Percentiles rank a stretch among this genome's conserved stretches.
phyloP scores from a whole-genome alignment of 1,140 invertebrate species.

The Polypedilum vanderplanki region DNA sequence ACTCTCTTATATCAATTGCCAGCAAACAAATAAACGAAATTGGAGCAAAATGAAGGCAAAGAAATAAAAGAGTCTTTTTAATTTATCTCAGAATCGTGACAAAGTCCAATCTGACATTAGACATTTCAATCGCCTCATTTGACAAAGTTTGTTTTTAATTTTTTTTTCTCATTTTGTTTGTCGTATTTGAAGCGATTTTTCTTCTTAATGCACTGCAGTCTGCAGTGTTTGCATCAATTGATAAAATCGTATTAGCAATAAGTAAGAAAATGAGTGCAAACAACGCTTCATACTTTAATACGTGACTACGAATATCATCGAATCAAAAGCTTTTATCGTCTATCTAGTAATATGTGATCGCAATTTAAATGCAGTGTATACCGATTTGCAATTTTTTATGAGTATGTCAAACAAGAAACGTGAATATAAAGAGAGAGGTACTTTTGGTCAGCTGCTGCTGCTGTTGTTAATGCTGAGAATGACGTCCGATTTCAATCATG shows the following conservation, averaged over 20 bases:
- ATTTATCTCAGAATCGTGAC: conserved; percentile 17
- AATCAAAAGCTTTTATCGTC: not conserved
- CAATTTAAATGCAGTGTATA: not conserved
- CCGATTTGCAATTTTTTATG: not conserved
- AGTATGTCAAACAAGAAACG: not conserved
- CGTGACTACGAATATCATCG: conserved; percentile 4
- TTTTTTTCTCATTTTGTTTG: not conserved
- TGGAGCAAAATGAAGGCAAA: conserved; percentile 9
- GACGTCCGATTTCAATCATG: not conserved
- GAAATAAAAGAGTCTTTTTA: not conserved
- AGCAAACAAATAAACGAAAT: not conserved
- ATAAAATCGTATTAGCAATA: not conserved
- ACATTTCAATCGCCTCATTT: conserved; percentile 17
- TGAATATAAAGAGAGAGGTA: not conserved
- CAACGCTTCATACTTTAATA: conserved; percentile 8
- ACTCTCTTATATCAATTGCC: no score
- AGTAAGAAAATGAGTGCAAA: conserved; percentile 8
- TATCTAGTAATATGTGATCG: no score
- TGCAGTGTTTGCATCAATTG: not conserved
- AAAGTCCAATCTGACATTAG: not conserved
- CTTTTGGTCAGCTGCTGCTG: not conserved
- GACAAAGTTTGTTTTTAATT: not conserved
- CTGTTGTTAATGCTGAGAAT: not conserved
- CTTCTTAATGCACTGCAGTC: not conserved
- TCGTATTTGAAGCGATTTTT: not conserved